Evolutionary conservation across 2,797 vertebrate genomes (phyloP), one percentile per base, ranked within the genome.

Genomic region (Diglossa cyanea): DNA sequence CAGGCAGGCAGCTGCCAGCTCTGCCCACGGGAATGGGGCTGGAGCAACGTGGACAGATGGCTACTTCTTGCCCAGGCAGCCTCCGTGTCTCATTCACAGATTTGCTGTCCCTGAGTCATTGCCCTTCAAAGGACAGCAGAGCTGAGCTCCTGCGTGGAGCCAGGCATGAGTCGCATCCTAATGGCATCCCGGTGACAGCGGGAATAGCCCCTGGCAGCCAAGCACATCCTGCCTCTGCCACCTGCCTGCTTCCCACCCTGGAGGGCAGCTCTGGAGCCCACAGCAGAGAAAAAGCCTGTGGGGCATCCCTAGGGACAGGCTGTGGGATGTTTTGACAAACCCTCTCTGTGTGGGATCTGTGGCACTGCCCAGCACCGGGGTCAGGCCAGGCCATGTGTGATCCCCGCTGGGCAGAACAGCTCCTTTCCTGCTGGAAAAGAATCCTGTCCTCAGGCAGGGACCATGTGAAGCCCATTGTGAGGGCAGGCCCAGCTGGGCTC

Each of bases 31-130:
- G 76, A 80, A 77, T 2, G 33, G 47, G 86, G 88, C 89, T 75
- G 63, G 54, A 63, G 75, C 78, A 83, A 57, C 9, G 3, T 30
- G 84, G 80, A 73, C 88, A 84, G 86, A 88, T 67, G 68, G 86
- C 72, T 72, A 70, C 86, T 86, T 9, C 90, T 90, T 19, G 25
- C 83, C 93, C 90, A 86, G 47, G 86, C 90, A 86, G 93, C 53
- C 71, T 83, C 24, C 0, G 15, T 39, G 60, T 61, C 85, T 96
- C 95, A 94, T 94, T 96, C 95, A 94, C 71, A 91, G 91, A 96
- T 94, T 86, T 90, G 93, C 94, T 81, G 89, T 96, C 95, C 94
- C 95, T 95, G 94, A 95, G 94, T 96, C 94, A 96, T 55, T 97
- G 94, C 95, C 95, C 96, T 97, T 97, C 95, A 95, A 94, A 95